Evolutionary conservation across 2,113 vertebrate species (phyloP), one percentile per base, ranked within the genome.

Genomic region (Perca fluviatilis): DNA sequence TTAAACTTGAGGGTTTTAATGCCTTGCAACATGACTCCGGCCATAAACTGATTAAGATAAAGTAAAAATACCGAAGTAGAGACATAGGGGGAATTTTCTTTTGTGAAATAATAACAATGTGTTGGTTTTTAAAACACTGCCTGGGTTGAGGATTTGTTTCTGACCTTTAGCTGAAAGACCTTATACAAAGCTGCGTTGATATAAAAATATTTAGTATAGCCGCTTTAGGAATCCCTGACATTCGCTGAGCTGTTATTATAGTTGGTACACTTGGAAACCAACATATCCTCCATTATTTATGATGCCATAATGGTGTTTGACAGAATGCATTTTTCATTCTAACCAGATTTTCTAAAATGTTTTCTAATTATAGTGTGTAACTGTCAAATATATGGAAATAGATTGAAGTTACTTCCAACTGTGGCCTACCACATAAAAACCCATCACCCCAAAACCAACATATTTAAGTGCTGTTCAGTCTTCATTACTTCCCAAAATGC

Each of bases 141-240:
- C 61, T 19, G 25, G 36, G 74, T 66, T 30, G 27, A 77, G 66
- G 80, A 82, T 84, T 85, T 51, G 30, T 54, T 19, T 80, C 68
- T 13, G 36, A 74, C 65, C 56, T 43, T 3, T 11, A 51, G 50
- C 19, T 5, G 50, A 51, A 51, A 51, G 50, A 50, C 14, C 50
- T 43, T 43, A 50, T 50, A 14, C 47, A 49, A 49, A 16, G 7
- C 50, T 51, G 50, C 0, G 40, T 43, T 43, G 40, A 43, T 43
- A 43, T 16, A 27, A 58, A 27, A 58, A 27, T 58, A 58, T 58
- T 8, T 2, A 27, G 27, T 16, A 58, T 58, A 58, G 23, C 14
- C 1, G 23, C 56, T 58, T 58, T 58, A 58, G 15, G 7, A 27
- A 57, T 57, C 7, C 23, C 13, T 2, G 12, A 27, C 14, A 58